Base-by-base conservation (phyloP, 2,888 invertebrate genomes). In the Eristalinus sepulchralis region DNA sequence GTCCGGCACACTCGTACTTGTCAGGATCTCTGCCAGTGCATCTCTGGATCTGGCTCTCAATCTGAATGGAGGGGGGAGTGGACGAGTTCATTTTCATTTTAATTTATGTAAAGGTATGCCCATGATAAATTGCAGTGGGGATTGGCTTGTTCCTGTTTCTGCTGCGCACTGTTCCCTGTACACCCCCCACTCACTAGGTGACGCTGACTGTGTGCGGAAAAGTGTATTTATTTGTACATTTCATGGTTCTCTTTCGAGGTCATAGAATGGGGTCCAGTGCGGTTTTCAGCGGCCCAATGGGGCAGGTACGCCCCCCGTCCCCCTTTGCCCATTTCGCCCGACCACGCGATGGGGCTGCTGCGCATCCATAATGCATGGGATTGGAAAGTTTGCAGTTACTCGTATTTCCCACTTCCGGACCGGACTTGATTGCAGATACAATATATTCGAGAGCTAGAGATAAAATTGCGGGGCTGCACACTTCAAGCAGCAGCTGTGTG, bases 31-130 rank as follows among this genome's bases (percentile, higher is more conserved):
- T 60, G 27, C 31, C 2, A 31, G 31, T 31, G 24, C 60, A 31
- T 60, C 31, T 60, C 47, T 17, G 34, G 9, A 34, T 10, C 34
- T 5, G 13, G 13, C n/a, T n/a, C n/a, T 3, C 17, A 47, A 17
- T 47, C 47, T 2, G 47, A 22, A 2, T n/a, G 20, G 17, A 17
- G 2, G 13, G 9, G 57, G 13, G 11, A 11, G 53, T 34, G 70
- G 78, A 75, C 60, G 75, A 86, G 78, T 83, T 82, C 62, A 75
- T 84, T 84, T 84, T 76, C 80, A 67, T 86, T 82, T 86, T 86
- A 86, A 86, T 86, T 86, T 83, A 86, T 86, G 82, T 83, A 83
- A 86, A 86, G 83, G 78, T 86, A 83, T 86, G 78, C 75, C 75
- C 64, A 57, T 82, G 55, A 79, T 83, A 79, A 75, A 86, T 86